Base-by-base conservation (phyloP, 1,140 invertebrate genomes). In the Macrobrachium nipponense region DNA sequence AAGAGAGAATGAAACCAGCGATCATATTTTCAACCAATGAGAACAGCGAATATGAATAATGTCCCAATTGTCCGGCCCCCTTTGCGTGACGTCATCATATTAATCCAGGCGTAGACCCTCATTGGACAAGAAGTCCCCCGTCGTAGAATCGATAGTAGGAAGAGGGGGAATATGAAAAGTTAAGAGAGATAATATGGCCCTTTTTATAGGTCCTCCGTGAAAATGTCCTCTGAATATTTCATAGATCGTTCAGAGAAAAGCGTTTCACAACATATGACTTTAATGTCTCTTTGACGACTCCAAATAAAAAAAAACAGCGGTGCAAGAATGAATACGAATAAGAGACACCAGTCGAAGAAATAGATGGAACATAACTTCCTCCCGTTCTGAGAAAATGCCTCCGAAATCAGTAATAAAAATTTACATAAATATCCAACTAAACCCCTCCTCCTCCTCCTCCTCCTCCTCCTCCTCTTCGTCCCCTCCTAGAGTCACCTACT, bases 1-100 rank as follows among this genome's bases (percentile, higher is more conserved):
- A 43, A 80, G 61, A 11, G 12, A 20, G 17, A 4, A 27, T 68
- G 79, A 68, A 51, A 66, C 79, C 12, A 58, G 36, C 64, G 14
- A 68, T 80, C 79, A 80, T 80, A 80, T 80, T 80, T 51, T 44
- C 20, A 36, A 51, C 79, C 79, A 80, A 80, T 80, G 43, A 61
- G 64, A 80, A 51, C n/a, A 43, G 66, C 64, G 79, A 80, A 80
- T 80, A 80, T 80, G 79, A 80, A 80, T 80, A 80, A 80, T 68
- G 79, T 80, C 79, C 27, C 64, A 43, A 20, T 51, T 66, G 79
- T 80, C 79, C 79, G 79, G 17, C 79, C 79, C 61, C 79, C 64
- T 61, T 51, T 51, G 79, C 51, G 68, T 80, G 79, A 80, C 79
- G 79, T 80, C 79, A 80, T 58, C 43, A 80, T 80, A 80, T 80